Evolutionary conservation across 2,797 vertebrate genomes (phyloP), one percentile per base, ranked within the genome.

Genomic region (Falco rusticolus): DNA sequence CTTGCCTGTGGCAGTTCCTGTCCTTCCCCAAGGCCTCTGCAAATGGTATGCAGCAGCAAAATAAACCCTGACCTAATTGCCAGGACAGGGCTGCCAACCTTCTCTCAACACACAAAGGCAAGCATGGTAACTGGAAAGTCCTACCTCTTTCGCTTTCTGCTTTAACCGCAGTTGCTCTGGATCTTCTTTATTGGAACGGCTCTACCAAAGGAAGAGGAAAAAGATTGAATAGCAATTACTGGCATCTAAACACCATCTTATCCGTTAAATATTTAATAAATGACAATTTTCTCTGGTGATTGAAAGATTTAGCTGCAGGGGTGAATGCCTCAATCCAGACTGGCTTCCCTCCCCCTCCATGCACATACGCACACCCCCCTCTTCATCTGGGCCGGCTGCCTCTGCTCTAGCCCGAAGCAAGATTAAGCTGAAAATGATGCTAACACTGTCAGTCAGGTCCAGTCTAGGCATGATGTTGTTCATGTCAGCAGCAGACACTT

Each of bases 31-130:
- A 97, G 99, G 99, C 98, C 96, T 97, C 95, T 94, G 97, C 98
- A 99, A 99, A 99, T 98, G 98, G 98, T 98, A 99, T 99, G 98
- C 98, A 99, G 98, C 98, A 98, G 98, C 98, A 98, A 98, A 99
- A 99, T 98, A 99, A 99, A 99, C 98, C 98, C 99, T 99, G 99
- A 99, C 99, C 99, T 99, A 99, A 98, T 98, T 99, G 98, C 98
- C 99, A 98, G 98, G 98, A 98, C 98, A 98, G 98, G 97, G 92
- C 97, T 97, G 98, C 97, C 97, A 98, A 97, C 97, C 98, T 98
- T 95, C 96, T 94, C 97, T 97, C 93, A 97, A 94, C 97, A 98
- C 92, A 98, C 98, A 98, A 99, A 98, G 95, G 94, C 96, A 98
- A 98, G 97, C 97, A 98, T 93, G 96, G 98, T 96, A 96, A 97